Percentiles rank a stretch among this genome's conserved stretches.
Conservation (phyloP, 2,888 invertebrate species). For the Plutella xylostella region DNA sequence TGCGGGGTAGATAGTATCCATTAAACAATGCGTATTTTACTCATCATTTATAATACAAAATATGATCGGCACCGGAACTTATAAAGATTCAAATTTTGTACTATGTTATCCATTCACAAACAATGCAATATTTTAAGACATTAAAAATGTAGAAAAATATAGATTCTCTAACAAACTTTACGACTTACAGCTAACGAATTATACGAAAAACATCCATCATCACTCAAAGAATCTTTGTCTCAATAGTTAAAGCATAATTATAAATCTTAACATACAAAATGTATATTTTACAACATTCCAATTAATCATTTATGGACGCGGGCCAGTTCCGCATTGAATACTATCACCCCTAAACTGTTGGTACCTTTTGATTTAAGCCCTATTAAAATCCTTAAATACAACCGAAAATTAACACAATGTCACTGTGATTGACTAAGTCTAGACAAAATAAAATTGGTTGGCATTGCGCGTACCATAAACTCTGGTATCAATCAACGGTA, state of each 20-base stretch:
- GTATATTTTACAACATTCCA: background rate
- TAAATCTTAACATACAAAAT: background rate
- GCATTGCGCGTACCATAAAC: slow-evolving; percentile 39
- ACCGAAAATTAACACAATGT: slow-evolving; percentile 58
- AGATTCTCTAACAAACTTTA: slow-evolving; percentile 2
- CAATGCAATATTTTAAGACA: background rate
- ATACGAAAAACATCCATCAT: slow-evolving; percentile 4
- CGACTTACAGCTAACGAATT: background rate
- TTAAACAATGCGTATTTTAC: no score
- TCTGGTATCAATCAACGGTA: slow-evolving; percentile 38
- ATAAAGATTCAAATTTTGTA: background rate
- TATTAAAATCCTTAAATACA: slow-evolving; percentile 45
- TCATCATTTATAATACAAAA: no score
- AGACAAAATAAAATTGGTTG: slow-evolving; percentile 41
- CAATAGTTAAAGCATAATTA: background rate
- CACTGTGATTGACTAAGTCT: slow-evolving; percentile 49
- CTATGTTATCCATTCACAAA: background rate
- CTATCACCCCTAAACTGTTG: background rate
- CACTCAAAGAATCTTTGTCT: slow-evolving; percentile 5
- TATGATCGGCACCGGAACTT: no score
- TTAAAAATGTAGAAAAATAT: slow-evolving; percentile 5
- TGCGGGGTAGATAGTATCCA: background rate
- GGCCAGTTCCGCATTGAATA: background rate
- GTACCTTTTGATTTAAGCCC: background rate
- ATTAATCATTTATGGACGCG: no score